Conservation (phyloP, 2,797 vertebrate genomes). For the Leontocebus nigricollis region DNA sequence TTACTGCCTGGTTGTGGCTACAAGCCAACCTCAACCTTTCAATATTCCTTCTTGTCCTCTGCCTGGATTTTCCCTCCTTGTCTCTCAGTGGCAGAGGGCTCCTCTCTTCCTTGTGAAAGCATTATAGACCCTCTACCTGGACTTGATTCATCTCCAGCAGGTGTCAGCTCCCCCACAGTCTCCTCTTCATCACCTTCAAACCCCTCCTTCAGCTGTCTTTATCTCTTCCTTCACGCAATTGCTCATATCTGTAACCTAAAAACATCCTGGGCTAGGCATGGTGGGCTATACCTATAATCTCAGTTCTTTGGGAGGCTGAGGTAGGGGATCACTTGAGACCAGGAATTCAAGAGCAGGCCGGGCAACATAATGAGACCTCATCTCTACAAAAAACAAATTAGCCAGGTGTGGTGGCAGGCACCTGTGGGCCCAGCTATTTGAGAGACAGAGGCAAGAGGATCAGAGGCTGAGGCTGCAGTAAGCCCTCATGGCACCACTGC, state of each 20-base stretch:
- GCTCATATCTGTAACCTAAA: conserved; percentile 43
- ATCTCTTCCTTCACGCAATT: background rate
- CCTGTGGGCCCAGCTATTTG: background rate
- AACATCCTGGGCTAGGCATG: background rate
- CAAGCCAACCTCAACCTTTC: background rate
- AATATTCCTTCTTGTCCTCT: background rate
- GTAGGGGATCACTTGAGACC: background rate
- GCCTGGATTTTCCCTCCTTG: background rate
- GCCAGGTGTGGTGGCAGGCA: background rate
- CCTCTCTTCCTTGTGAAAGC: background rate
- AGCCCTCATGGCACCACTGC: background rate
- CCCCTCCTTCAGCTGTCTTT: background rate
- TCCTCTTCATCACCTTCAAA: background rate
- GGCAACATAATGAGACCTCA: background rate
- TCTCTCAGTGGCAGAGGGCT: background rate
- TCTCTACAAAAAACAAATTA: background rate
- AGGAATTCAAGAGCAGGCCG: background rate
- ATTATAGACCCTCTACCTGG: background rate
- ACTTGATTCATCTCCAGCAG: background rate
- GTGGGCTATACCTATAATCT: background rate
- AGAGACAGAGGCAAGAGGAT: background rate
- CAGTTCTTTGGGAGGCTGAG: background rate
- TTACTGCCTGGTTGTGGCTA: background rate
- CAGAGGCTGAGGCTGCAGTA: background rate
- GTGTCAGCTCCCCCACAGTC: background rate